Conservation (phyloP, 23 tunicate genomes). For the Ascidia mentula region DNA sequence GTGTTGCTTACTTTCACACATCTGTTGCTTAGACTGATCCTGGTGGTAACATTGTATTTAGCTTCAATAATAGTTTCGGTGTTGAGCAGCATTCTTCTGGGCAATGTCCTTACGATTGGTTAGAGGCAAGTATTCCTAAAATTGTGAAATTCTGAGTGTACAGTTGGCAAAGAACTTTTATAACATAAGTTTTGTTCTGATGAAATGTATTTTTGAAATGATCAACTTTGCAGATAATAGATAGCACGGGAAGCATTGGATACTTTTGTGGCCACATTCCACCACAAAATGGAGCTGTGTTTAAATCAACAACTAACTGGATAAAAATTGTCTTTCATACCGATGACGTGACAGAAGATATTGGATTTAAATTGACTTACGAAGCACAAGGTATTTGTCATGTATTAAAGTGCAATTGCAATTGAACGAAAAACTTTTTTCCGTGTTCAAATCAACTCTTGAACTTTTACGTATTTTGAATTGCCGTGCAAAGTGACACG, state of each 20-base stretch:
- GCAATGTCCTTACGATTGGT: not conserved
- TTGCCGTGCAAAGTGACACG: no score
- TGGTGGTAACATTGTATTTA: slow-evolving; percentile 20
- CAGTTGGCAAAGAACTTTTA: no score
- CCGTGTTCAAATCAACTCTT: no score
- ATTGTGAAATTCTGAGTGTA: no score
- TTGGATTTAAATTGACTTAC: slow-evolving; percentile 48
- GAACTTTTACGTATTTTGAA: no score
- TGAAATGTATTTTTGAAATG: no score
- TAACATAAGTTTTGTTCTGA: no score
- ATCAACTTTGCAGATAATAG: slow-evolving; percentile 16
- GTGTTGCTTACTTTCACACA: not conserved
- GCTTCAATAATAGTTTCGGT: slow-evolving; percentile 6
- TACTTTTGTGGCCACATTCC: slow-evolving; percentile 28
- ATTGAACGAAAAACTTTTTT: no score
- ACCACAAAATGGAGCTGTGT: slow-evolving; percentile 22
- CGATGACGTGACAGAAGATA: slow-evolving; percentile 31
- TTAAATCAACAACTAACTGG: slow-evolving; percentile 50
- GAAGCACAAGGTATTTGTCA: slow-evolving; percentile 36
- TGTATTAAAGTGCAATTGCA: no score
- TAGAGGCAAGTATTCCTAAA: no score
- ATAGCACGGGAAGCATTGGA: slow-evolving; percentile 37
- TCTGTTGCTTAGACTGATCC: slow-evolving; percentile 24
- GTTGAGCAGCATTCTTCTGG: slow-evolving; percentile 23
- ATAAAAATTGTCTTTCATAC: slow-evolving; percentile 42